Conservation (phyloP, 2,888 invertebrate genomes). For the Creontiades dilutus region DNA sequence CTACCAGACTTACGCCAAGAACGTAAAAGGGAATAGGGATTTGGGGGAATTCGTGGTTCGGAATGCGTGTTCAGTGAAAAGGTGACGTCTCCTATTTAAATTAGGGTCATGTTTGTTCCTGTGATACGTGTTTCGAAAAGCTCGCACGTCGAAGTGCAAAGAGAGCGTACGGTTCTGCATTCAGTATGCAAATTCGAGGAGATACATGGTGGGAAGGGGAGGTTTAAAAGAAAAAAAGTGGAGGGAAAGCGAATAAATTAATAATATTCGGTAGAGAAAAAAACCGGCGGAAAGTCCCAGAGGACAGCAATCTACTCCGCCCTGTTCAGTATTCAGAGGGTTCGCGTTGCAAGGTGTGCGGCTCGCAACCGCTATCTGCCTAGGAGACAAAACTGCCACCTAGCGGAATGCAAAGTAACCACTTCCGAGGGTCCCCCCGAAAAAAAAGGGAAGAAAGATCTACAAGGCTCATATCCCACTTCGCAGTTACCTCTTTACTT, state of each 20-base stretch:
- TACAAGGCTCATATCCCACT: conserved; percentile 26
- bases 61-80: conserved; percentile 5
- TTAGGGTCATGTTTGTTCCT: conserved; percentile 40
- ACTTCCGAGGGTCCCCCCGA: conserved; percentile 46
- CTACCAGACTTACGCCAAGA: background rate
- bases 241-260: conserved; percentile 59
- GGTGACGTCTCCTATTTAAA: conserved; percentile 46
- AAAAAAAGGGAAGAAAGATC: conserved; percentile 10
- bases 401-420: conserved; percentile 67
- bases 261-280: conserved; percentile 44
- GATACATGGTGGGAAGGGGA: background rate
- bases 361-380: conserved; percentile 51
- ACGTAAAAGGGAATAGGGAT: background rate
- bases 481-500: conserved; percentile 60
- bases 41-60: background rate
- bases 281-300: background rate
- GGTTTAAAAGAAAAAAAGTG: conserved; percentile 6
- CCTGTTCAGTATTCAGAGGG: conserved; percentile 61
- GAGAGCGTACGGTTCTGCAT: conserved; percentile 5
- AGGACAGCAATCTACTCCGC: conserved; percentile 47
- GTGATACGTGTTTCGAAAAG: conserved; percentile 2
- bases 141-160: conserved; percentile 30
- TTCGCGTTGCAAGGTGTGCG: conserved; percentile 46
- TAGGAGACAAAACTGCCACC: conserved; percentile 67
- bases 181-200: conserved; percentile 20